Evolutionary conservation across 2,797 vertebrate genomes (phyloP).

Genomic region (Distichodus sexfasciatus): DNA sequence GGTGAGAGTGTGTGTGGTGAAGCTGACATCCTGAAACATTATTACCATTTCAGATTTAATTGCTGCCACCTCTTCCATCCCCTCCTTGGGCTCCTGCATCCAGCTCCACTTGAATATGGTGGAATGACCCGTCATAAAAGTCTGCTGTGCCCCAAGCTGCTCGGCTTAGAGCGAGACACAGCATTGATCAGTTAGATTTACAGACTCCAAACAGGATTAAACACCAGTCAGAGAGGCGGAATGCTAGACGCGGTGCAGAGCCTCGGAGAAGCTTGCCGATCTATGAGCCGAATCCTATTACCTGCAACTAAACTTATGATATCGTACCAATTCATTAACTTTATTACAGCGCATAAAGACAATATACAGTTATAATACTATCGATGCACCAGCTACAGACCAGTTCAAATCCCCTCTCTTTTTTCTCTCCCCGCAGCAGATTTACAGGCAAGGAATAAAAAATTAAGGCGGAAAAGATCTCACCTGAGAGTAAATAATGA

Average conservation of each 20-base stretch:
- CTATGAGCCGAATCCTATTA: not conserved
- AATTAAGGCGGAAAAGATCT: conserved; percentile 42
- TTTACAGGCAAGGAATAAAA: conserved; percentile 52
- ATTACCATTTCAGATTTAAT: not conserved
- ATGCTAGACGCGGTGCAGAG: not conserved
- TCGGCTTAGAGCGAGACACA: not conserved
- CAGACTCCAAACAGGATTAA: conserved; percentile 11
- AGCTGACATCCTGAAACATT: conserved; percentile 1
- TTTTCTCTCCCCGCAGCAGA: conserved; percentile 10
- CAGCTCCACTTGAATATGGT: conserved; percentile 8
- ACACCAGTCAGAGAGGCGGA: not conserved
- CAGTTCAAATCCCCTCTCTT: not conserved
- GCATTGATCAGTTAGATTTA: conserved; percentile 21
- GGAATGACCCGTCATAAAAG: conserved; percentile 12
- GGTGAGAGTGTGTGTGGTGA: not conserved
- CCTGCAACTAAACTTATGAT: not conserved
- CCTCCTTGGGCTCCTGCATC: not conserved
- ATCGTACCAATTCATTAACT: not conserved
- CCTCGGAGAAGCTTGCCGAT: not conserved
- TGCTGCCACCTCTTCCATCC: not conserved
- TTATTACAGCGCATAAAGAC: not conserved
- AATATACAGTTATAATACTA: conserved; percentile 8
- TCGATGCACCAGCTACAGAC: no score
- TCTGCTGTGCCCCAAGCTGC: not conserved
- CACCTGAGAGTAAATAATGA: conserved; percentile 59